A percentile compares a stretch with the other conserved stretches of the same genome.
phyloP scores from a whole-genome alignment of 2,888 invertebrate genomes.

The Dicyrtomina minuta region DNA sequence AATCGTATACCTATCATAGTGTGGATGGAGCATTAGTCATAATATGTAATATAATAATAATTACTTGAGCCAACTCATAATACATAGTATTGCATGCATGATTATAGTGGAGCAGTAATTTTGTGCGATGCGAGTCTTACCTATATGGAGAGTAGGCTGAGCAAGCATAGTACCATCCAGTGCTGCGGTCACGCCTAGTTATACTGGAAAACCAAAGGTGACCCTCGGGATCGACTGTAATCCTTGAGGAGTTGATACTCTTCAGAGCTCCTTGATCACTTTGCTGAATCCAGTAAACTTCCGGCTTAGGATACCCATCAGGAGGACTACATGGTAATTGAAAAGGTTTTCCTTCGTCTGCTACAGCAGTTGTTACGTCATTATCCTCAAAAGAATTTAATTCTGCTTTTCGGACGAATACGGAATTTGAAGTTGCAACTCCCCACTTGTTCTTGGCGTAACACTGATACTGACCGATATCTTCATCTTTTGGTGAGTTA shows the following conservation, averaged over 20 bases:
- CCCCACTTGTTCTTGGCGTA: no score
- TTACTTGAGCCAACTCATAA: neutral
- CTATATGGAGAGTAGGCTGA: constrained; percentile 86
- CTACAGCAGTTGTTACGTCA: constrained; percentile 62
- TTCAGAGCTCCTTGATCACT: constrained; percentile 75
- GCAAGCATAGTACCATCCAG: constrained; percentile 87
- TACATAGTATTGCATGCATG: no score
- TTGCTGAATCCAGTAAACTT: constrained; percentile 83
- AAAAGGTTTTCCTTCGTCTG: constrained; percentile 84
- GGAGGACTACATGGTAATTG: constrained; percentile 89
- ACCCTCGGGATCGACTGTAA: constrained; percentile 94
- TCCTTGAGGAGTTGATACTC: constrained; percentile 87
- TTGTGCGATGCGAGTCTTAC: constrained; percentile 44
- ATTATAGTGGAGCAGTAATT: no score
- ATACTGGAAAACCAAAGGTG: no score
- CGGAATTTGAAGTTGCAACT: no score
- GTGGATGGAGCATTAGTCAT: no score
- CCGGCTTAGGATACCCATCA: constrained; percentile 93
- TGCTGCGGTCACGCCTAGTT: constrained; percentile 74
- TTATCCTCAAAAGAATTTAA: constrained; percentile 81
- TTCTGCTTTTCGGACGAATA: constrained; percentile 90
- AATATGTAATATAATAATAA: no score
- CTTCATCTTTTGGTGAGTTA: constrained; percentile 72
- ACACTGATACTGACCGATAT: constrained; percentile 56
- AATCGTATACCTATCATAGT: no score